These are phyloP conservation scores for Muschampia plurimacula DNA, from an alignment of 2,888 invertebrate genomes.

Conservation along the genomic window DNA sequence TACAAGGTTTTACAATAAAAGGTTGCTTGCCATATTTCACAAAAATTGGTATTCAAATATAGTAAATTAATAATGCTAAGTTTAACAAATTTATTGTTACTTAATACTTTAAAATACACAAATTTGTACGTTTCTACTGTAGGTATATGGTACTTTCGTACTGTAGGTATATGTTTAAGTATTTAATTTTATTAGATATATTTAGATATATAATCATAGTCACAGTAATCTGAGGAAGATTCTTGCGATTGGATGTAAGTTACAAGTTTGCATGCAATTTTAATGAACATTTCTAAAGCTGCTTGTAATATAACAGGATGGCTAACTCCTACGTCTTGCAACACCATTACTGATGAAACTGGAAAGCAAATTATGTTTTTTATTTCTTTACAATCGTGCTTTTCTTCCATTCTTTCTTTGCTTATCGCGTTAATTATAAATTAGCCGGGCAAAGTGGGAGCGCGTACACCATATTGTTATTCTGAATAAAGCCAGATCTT, in stretches of 20 bases:
- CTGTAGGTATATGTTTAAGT: no score
- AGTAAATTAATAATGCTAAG: no score
- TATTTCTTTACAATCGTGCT: neutral
- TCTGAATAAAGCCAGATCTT: constrained; percentile 60
- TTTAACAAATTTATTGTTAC: no score
- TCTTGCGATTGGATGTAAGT: neutral
- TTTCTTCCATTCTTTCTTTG: constrained; percentile 37
- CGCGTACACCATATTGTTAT: constrained; percentile 52
- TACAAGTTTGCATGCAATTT: neutral
- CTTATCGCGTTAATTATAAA: constrained; percentile 63
- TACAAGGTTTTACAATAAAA: no score
- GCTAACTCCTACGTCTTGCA: neutral
- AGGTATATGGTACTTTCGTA: no score
- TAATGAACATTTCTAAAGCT: neutral
- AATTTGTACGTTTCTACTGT: no score
- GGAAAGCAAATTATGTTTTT: constrained; percentile 16
- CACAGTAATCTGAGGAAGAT: neutral
- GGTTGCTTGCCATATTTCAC: no score
- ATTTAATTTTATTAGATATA: no score
- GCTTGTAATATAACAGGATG: neutral
- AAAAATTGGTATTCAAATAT: no score
- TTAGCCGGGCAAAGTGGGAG: constrained; percentile 54
- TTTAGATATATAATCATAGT: no score
- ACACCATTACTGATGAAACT: neutral
- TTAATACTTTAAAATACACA: no score